Evolutionary conservation across 2,113 vertebrate species (phyloP), one percentile per base, ranked within the genome.

Genomic region (Numenius arquata): DNA sequence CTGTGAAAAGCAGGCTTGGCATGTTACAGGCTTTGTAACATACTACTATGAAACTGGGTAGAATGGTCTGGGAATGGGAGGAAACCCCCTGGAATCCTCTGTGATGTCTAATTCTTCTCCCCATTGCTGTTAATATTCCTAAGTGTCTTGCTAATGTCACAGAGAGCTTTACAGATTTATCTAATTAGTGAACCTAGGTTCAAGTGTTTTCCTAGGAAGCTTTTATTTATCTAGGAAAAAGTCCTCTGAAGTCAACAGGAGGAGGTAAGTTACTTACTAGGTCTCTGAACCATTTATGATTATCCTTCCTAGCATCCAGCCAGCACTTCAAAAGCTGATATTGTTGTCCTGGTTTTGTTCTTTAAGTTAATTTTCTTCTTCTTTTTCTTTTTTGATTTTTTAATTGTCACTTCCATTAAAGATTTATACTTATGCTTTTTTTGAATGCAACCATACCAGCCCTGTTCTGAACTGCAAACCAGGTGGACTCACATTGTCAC

Each of bases 361-460:
- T 70, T 63, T 23, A 40, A 73, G 7, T 41, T 67, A 27, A 34
- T 77, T 79, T 65, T 76, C 12, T 63, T 78, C 22, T 79, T 38
- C 1, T 25, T 67, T 62, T 70, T 61, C 3, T 36, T 50, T 43
- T 50, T 40, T 67, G 8, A 14, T 27, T 40, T 67, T 48, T 65
- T 36, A 40, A 38, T 41, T 56, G 12, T 26, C 26, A 22, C 43
- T 84, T 62, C 26, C 15, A 14, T n/a, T 65, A 12, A 27, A 66
- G 19, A 12, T 53, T 71, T 86, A 18, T 62, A 67, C 15, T 73
- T 1, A 8, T 5, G 11, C 8, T 11, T 43, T 55, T 55, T 73
- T 47, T 15, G 6, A 48, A 7, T 43, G 12, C 0, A 0, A 14
- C 27, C 4, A 1, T 38, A 53, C 8, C n/a, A 80, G 9, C 20